phyloP scores from a whole-genome alignment of 2,797 vertebrate genomes.

The Antrozous pallidus region DNA sequence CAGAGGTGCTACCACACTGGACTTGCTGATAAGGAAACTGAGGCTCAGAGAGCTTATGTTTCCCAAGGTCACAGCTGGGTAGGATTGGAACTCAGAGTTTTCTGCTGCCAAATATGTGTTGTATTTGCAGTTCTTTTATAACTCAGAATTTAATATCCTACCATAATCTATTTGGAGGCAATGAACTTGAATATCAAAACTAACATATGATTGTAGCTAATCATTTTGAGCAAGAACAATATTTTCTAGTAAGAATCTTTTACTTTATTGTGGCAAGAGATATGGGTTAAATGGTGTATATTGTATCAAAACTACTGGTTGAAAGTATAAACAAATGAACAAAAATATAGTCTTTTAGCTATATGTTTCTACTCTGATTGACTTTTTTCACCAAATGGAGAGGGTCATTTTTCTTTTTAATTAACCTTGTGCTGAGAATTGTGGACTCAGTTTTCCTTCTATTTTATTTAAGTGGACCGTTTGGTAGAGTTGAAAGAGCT shows the following conservation, averaged over 20 bases:
- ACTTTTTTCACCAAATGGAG: not conserved
- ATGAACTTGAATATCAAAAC: not conserved
- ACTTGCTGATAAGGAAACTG: not conserved
- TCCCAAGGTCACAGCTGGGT: not conserved
- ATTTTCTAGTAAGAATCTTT: not conserved
- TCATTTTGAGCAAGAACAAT: not conserved
- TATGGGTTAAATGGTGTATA: not conserved
- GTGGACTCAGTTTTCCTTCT: not conserved
- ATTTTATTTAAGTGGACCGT: not conserved
- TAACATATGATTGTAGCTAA: slow-evolving; percentile 5
- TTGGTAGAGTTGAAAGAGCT: not conserved
- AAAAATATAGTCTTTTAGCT: not conserved
- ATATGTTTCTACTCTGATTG: not conserved
- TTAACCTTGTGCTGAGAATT: not conserved
- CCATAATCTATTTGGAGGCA: not conserved
- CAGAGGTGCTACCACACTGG: not conserved
- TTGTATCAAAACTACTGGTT: not conserved
- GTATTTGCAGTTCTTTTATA: not conserved
- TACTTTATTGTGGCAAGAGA: not conserved
- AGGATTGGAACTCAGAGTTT: not conserved
- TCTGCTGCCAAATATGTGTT: not conserved
- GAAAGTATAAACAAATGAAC: not conserved
- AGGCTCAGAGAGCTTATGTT: not conserved
- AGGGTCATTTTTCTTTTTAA: slow-evolving; percentile 12
- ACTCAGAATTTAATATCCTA: not conserved